Evolutionary conservation across 2,113 vertebrate species (phyloP), one percentile per base, ranked within the genome.

Genomic region (Vireo altiloquus): DNA sequence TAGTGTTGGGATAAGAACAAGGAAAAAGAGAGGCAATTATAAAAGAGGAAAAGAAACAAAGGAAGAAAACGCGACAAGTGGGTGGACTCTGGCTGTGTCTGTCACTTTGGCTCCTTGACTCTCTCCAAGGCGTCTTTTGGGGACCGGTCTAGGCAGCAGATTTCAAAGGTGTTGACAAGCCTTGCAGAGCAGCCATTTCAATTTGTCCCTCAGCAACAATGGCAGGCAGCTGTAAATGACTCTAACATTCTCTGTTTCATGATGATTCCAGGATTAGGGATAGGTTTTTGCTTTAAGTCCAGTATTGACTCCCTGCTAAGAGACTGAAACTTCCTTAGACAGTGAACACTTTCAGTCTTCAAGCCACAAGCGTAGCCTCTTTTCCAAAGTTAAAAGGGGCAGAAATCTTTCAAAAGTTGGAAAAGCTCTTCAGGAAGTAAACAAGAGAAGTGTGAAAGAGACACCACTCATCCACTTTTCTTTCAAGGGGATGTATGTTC

Each of bases 161-260:
- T 94, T 92, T 92, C 92, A 94, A 82, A 82, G 49, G 72, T 91
- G 77, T 56, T 97, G 96, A 96, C 89, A 97, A 92, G 83, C 65
- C 94, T 79, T 77, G 91, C 72, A 89, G 69, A 64, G 22, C 56
- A 89, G 69, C 0, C 14, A 42, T 82, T 95, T 84, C 89, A 87
- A 57, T 92, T 91, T 8, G 13, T 78, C 69, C 72, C 69, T 52
- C 69, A 95, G 82, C 79, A 94, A 25, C 54, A 80, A 82, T 85
- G 74, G 89, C 95, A 97, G 74, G 82, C 82, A 80, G 50, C 77
- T 82, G 65, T 59, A 94, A 91, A 92, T 63, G 40, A 79, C 91
- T 92, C 65, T 68, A 91, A 72, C 42, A 69, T 74, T 61, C 89
- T 92, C 44, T 5, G 3, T 17, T 90, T 85, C 84, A n/a, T 57